A percentile compares a stretch with the other conserved stretches of the same genome.
Evolutionary conservation across 2,797 vertebrate species (phyloP).

Genomic region (Arnoldichthys spilopterus): DNA sequence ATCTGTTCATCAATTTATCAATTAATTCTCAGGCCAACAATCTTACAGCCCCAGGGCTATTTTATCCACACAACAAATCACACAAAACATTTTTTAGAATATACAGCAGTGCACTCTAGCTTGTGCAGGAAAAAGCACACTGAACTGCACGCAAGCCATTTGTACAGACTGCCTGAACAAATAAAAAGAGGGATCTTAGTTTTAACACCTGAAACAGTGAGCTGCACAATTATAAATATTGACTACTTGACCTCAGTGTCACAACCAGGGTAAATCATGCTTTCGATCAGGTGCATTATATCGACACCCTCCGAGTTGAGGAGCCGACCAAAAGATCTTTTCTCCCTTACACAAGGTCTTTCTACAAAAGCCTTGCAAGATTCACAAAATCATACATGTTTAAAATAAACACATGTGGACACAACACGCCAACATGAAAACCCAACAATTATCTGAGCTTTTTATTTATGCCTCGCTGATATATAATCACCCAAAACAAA

Average conservation of each 20-base stretch:
- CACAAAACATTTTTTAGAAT: neutral
- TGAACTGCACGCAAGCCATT: neutral
- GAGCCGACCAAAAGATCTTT: conserved; percentile 43
- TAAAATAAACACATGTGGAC: neutral
- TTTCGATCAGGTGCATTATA: conserved; percentile 59
- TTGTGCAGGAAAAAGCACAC: neutral
- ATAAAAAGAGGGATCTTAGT: conserved; percentile 39
- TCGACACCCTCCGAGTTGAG: conserved; percentile 43
- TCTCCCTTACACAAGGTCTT: conserved; percentile 26
- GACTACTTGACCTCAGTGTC: conserved; percentile 58
- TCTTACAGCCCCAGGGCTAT: neutral
- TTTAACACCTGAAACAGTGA: conserved; percentile 48
- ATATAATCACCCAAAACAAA: neutral
- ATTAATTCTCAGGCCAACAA: neutral
- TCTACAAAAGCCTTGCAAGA: conserved; percentile 26
- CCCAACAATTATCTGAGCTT: neutral
- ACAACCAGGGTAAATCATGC: conserved; percentile 53
- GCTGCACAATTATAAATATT: conserved; percentile 59
- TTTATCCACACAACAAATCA: neutral
- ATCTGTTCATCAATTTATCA: neutral
- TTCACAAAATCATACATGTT: conserved; percentile 13
- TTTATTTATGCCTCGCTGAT: neutral
- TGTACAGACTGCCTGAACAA: conserved; percentile 5
- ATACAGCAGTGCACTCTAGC: neutral
- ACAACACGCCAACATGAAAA: neutral